Evolutionary conservation across 2,113 vertebrate species (phyloP).

Genomic region (Ageneiosus marmoratus): DNA sequence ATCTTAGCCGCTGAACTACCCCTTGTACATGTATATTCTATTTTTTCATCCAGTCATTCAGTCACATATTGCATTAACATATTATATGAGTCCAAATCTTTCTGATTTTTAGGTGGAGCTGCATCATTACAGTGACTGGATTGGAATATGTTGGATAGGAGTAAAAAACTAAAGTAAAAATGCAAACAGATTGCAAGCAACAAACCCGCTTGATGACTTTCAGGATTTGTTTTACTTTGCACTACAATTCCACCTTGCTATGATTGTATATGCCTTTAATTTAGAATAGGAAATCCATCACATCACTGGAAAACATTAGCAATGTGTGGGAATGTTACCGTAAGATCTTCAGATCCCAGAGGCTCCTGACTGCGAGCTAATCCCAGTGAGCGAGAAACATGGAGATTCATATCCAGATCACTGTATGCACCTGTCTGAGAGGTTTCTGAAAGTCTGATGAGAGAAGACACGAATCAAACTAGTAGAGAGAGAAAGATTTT

Average conservation of each 20-base stretch:
- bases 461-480: background rate
- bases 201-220: background rate
- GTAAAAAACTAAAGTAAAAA: background rate
- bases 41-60: background rate
- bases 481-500: background rate
- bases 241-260: too few species aligned
- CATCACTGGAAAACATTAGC: background rate
- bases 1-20: background rate
- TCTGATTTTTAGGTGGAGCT: background rate
- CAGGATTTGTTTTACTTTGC: background rate
- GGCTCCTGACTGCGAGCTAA: constrained; percentile 94
- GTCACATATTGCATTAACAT: background rate
- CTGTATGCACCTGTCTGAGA: constrained; percentile 81
- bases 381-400: constrained; percentile 73
- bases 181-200: background rate
- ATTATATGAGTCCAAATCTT: background rate
- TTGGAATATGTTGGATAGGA: background rate
- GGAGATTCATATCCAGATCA: constrained; percentile 74
- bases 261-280: background rate
- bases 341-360: constrained; percentile 79
- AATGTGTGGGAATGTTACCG: constrained; percentile 63
- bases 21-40: background rate
- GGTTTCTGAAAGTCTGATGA: constrained; percentile 86
- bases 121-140: background rate
- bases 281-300: background rate